Percentiles rank a stretch among this genome's conserved stretches.
Evolutionary conservation across 2,888 invertebrate species (phyloP).

Genomic region (Eueremaeus valkanovi): DNA sequence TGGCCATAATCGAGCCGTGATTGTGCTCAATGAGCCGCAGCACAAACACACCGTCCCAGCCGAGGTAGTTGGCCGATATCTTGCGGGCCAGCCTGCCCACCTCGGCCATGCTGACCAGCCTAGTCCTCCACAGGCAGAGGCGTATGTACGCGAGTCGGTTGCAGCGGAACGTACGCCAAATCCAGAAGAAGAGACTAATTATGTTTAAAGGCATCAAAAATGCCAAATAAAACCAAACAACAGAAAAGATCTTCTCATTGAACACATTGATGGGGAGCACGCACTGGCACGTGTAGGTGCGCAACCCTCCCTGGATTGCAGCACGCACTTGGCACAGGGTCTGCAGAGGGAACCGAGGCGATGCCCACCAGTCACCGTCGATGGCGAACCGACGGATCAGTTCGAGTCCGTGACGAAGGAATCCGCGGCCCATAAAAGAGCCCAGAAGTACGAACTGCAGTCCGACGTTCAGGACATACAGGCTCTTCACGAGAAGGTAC

Average conservation of each 20-base stretch:
- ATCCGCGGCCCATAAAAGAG: slow-evolving; percentile 52
- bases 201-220: slow-evolving; percentile 50
- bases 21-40: slow-evolving; percentile 52
- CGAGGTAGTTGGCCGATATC: slow-evolving; percentile 51
- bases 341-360: slow-evolving; percentile 53
- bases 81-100: slow-evolving; percentile 51
- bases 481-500: slow-evolving; percentile 52
- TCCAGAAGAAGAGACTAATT: slow-evolving; percentile 49
- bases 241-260: slow-evolving; percentile 52
- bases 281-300: slow-evolving; percentile 51
- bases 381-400: slow-evolving; percentile 49
- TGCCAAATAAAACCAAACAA: slow-evolving; percentile 52
- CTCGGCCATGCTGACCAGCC: slow-evolving; percentile 55
- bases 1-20: slow-evolving; percentile 51
- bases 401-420: slow-evolving; percentile 50
- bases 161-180: slow-evolving; percentile 49
- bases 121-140: slow-evolving; percentile 52
- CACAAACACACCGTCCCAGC: slow-evolving; percentile 52
- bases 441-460: slow-evolving; percentile 53
- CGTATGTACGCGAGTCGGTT: slow-evolving; percentile 52
- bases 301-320: slow-evolving; percentile 50
- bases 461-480: slow-evolving; percentile 53
- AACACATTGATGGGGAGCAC: slow-evolving; percentile 52
- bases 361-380: slow-evolving; percentile 52
- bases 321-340: slow-evolving; percentile 53